Evolutionary conservation across 2,113 vertebrate genomes (phyloP).

Genomic region (Ailurus styani): DNA sequence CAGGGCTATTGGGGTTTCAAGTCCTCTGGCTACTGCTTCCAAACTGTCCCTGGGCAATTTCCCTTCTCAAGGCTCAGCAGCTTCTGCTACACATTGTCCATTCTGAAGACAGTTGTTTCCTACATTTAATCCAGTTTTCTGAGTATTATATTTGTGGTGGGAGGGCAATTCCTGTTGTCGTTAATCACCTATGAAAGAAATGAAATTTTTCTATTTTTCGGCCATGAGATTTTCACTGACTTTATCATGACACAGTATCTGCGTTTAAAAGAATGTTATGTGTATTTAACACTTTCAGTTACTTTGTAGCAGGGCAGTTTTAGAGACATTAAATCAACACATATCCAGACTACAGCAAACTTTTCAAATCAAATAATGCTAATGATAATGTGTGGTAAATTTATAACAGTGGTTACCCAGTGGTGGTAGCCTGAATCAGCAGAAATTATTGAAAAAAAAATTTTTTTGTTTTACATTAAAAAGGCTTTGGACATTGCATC

Average conservation of each 20-base stretch:
- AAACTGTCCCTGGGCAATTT: neutral
- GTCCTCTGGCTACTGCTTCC: neutral
- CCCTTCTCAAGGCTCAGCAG: neutral
- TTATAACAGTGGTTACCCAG: neutral
- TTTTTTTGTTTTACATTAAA: neutral
- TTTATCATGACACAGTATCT: neutral
- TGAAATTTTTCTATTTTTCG: neutral
- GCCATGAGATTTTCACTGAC: neutral
- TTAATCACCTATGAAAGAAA: neutral
- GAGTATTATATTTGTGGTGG: neutral
- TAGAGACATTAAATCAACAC: neutral
- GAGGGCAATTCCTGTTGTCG: neutral
- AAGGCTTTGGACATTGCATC: neutral
- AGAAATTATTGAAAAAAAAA: neutral
- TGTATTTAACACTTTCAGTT: neutral
- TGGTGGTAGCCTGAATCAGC: neutral
- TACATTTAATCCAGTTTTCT: neutral
- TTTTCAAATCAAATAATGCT: neutral
- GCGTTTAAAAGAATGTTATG: neutral
- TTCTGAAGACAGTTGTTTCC: neutral
- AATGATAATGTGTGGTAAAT: neutral
- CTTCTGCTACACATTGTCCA: neutral
- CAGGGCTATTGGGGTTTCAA: too few relatives aligned
- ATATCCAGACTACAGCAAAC: neutral
- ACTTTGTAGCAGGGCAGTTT: neutral